Conservation (phyloP, 2,888 invertebrate genomes). For the Nymphalis c-album region DNA sequence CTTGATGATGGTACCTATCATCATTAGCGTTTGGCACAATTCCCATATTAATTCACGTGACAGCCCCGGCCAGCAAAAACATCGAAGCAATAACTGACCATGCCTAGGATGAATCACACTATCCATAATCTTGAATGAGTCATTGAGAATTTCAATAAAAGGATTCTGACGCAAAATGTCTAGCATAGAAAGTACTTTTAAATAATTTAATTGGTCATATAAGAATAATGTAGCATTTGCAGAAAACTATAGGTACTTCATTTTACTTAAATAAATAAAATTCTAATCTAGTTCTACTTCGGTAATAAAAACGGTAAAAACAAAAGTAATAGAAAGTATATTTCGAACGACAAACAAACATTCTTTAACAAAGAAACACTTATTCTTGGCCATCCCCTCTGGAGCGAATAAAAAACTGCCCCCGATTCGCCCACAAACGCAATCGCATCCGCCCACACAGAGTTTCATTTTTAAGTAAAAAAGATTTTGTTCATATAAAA, state of each 20-base stretch:
- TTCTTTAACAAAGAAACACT: constrained; percentile 12
- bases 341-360: constrained; percentile 12
- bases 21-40: too few relatives aligned
- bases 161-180: not conserved
- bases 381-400: constrained; percentile 16
- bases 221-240: not conserved
- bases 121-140: too few relatives aligned
- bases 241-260: not conserved
- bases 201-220: not conserved
- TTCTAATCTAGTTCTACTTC: not conserved
- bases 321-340: constrained; percentile 9
- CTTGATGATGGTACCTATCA: too few relatives aligned
- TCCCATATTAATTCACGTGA: too few relatives aligned
- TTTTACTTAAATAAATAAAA: not conserved
- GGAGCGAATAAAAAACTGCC: constrained; percentile 14
- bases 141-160: too few relatives aligned
- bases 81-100: too few relatives aligned
- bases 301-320: not conserved
- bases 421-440: constrained; percentile 19
- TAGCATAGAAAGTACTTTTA: too few relatives aligned
- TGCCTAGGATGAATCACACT: too few relatives aligned
- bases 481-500: constrained; percentile 12
- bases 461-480: constrained; percentile 11
- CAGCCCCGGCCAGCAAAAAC: too few relatives aligned
- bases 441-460: constrained; percentile 16